phyloP scores from a whole-genome alignment of 2,797 vertebrate genomes.

The Catamblyrhynchus diadema region DNA sequence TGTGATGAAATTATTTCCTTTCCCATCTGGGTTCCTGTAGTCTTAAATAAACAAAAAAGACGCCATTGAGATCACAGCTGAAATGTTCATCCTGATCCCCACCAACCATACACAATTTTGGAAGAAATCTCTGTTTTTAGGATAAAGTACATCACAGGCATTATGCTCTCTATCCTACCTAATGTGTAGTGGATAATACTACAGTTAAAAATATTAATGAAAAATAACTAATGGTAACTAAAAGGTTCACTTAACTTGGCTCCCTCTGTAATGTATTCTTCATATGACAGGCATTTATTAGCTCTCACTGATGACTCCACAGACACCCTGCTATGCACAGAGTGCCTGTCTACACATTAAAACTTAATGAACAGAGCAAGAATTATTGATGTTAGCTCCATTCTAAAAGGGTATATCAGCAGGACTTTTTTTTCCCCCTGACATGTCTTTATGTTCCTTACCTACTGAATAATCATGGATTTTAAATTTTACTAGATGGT shows the following conservation, averaged over 20 bases:
- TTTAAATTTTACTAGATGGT: not conserved
- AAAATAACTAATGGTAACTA: constrained; percentile 48
- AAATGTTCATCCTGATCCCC: not conserved
- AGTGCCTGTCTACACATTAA: constrained; percentile 57
- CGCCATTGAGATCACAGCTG: not conserved
- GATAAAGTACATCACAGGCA: not conserved
- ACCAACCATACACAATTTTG: not conserved
- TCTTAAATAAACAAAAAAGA: not conserved
- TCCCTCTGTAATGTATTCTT: constrained; percentile 30
- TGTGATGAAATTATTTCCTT: constrained; percentile 5
- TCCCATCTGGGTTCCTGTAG: constrained; percentile 12
- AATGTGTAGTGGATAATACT: not conserved
- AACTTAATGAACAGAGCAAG: constrained; percentile 48
- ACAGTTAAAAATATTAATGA: constrained; percentile 51
- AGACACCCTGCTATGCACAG: constrained; percentile 36
- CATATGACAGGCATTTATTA: constrained; percentile 59
- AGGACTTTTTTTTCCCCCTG: not conserved
- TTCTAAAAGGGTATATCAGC: constrained; percentile 20
- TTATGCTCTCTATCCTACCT: constrained; percentile 5
- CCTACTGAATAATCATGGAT: not conserved
- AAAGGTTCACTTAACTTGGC: constrained; percentile 50
- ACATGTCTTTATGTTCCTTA: not conserved
- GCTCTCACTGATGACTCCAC: constrained; percentile 37
- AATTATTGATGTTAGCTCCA: constrained; percentile 42
- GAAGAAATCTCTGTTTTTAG: not conserved